These are phyloP conservation scores for Zosterops japonicus DNA, from an alignment of 2,113 vertebrate genomes.

Conservation along the genomic window DNA sequence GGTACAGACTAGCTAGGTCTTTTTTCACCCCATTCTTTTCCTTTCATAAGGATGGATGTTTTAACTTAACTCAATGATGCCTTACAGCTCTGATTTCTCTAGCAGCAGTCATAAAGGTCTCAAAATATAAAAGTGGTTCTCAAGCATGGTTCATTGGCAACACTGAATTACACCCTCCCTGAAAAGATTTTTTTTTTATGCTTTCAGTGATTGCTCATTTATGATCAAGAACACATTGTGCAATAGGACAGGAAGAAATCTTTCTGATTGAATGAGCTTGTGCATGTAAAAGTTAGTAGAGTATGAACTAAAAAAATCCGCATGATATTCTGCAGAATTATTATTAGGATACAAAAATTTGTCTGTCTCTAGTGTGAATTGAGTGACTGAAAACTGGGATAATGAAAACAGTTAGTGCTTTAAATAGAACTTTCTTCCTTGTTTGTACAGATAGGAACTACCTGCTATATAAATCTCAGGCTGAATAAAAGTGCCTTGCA, in stretches of 20 bases:
- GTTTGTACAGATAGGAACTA: background rate
- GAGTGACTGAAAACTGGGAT: background rate
- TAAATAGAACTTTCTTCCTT: background rate
- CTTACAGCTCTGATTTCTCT: background rate
- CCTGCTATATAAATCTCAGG: background rate
- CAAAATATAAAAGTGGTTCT: background rate
- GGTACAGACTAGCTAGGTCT: background rate
- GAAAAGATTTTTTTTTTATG: background rate
- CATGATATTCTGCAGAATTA: background rate
- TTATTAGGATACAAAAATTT: background rate
- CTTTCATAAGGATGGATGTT: background rate
- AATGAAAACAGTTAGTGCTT: background rate
- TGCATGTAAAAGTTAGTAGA: background rate
- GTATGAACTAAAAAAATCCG: background rate
- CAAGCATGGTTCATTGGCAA: background rate
- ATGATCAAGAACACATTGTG: slow-evolving; percentile 3
- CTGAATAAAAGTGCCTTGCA: background rate
- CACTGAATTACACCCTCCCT: background rate
- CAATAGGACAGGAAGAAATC: background rate
- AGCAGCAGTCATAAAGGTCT: background rate
- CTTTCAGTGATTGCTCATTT: slow-evolving; percentile 26
- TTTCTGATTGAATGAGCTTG: slow-evolving; percentile 7
- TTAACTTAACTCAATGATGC: background rate
- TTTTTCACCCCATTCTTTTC: background rate
- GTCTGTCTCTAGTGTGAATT: background rate